A percentile compares a stretch with the other conserved stretches of the same genome.
phyloP scores from a whole-genome alignment of 1,140 invertebrate genomes.

The Tetraneura akinire region DNA sequence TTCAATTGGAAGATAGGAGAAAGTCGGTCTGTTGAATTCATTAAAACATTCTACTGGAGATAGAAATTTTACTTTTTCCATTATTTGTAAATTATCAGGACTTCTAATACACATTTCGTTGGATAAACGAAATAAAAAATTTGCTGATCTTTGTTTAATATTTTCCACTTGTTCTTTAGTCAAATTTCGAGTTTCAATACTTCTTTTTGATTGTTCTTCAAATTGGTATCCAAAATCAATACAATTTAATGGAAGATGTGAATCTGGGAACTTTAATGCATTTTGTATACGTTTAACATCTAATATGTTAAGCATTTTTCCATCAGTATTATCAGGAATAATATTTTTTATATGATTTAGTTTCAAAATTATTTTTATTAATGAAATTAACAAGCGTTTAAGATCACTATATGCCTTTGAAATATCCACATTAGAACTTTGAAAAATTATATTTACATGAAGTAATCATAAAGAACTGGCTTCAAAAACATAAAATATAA shows the following conservation, averaged over 20 bases:
- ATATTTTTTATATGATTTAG: background rate
- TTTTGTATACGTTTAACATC: background rate
- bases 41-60: background rate
- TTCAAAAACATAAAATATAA: too few relatives aligned
- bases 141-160: background rate
- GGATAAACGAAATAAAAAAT: background rate
- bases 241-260: background rate
- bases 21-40: background rate
- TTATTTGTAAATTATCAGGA: background rate
- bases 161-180: background rate
- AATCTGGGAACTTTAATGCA: background rate
- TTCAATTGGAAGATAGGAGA: background rate
- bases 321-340: background rate
- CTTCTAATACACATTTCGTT: background rate
- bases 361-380: too few relatives aligned
- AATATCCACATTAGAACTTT: too few relatives aligned
- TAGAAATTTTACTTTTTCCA: background rate
- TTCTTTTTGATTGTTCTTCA: background rate
- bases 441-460: too few relatives aligned
- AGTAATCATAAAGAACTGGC: too few relatives aligned
- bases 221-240: background rate
- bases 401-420: too few relatives aligned
- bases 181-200: background rate
- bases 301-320: background rate
- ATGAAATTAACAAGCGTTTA: too few relatives aligned